Base-by-base conservation (phyloP, 2,888 invertebrate species). In the Heliconius ismenius region DNA sequence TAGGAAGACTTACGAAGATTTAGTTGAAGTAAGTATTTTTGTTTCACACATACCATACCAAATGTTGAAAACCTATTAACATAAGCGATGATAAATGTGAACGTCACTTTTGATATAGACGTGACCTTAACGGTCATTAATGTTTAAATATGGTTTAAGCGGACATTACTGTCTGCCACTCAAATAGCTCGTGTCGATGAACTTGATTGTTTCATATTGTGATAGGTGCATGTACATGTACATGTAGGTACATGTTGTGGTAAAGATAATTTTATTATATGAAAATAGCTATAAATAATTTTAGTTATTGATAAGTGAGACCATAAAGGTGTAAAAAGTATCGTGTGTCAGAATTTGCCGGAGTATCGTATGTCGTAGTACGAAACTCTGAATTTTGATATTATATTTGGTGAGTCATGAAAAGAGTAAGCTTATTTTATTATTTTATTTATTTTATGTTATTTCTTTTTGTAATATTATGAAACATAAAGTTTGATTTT, bases 121-220 rank as follows among this genome's bases (percentile, higher is more conserved):
- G 79, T 82, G 82, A 83, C 83, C 81, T 83, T 82, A 82, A 84
- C 87, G 85, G 86, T 88, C 88, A 86, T 84, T 81, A 84, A 86
- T 86, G 86, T 87, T 32, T 87, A 86, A 88, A 86, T 85, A 84
- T 81, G 80, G 73, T 79, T 81, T 80, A 84, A 86, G 84, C 83
- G 83, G 80, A 88, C 84, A 85, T 49, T 49, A 49, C 18, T 86
- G 86, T 86, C 84, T 83, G 82, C 82, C 84, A 87, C 86, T 87
- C 86, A 87, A 88, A 89, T 88, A 88, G 84, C 79, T 83, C 77
- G 84, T 86, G 90, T 89, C 90, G 86, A 88, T 89, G 92, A 92
- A 91, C 92, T 85, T 87, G 83, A 87, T 83, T 81, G 78, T 79
- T 80, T 81, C 79, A 81, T 84, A 83, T 84, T 83, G 54, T 67